phyloP scores from a whole-genome alignment of 2,113 vertebrate species.

The Pollachius pollachius region DNA sequence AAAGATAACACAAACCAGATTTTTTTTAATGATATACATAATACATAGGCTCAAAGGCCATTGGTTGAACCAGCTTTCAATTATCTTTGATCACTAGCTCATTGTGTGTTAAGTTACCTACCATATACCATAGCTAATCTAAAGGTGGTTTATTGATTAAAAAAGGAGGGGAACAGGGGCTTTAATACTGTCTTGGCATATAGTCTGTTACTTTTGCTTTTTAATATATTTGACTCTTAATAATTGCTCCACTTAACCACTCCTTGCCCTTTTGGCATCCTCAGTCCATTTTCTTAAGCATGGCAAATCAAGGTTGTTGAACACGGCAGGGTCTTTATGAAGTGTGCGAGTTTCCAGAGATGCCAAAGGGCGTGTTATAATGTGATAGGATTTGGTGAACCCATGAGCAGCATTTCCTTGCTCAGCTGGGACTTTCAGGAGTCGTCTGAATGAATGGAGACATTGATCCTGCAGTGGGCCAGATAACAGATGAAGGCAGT shows the following conservation, averaged over 20 bases:
- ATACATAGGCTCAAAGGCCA: conserved; percentile 20
- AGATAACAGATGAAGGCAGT: conserved; percentile 49
- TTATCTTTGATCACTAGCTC: conserved; percentile 44
- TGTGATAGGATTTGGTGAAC: conserved; percentile 44
- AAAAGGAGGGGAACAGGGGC: neutral
- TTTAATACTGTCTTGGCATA: neutral
- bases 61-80: conserved; percentile 12
- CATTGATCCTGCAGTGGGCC: conserved; percentile 36
- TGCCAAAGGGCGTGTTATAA: conserved; percentile 6
- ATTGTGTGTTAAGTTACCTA: conserved; percentile 51
- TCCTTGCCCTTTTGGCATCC: neutral
- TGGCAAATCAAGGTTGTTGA: neutral
- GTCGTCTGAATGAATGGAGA: conserved; percentile 47
- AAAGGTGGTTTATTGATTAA: conserved; percentile 4
- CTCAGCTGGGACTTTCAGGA: conserved; percentile 44
- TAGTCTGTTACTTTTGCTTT: neutral
- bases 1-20: too few relatives aligned
- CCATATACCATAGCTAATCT: conserved; percentile 15
- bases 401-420: conserved; percentile 12
- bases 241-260: neutral
- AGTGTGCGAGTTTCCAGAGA: neutral
- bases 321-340: neutral
- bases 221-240: neutral
- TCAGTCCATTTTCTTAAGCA: neutral
- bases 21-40: conserved; percentile 5